Base-by-base conservation (phyloP, 2,888 invertebrate genomes). In the Hydroisotoma schaefferi region DNA sequence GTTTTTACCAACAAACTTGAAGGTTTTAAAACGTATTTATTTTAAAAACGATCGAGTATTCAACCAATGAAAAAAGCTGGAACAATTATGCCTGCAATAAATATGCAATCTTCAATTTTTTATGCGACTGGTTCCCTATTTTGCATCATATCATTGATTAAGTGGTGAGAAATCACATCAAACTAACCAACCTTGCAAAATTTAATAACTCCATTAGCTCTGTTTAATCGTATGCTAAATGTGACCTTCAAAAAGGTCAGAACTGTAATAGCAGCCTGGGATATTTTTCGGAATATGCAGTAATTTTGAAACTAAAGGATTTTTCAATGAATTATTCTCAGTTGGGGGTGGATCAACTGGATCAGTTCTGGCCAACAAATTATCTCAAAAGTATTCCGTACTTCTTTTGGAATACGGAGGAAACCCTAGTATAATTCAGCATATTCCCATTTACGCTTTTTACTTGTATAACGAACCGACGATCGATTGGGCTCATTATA, bases 321-420 rank as follows among this genome's bases (percentile, higher is more conserved):
- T 29, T 44, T 46, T 12, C 26, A 44, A n/a, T 18, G 20, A 33
- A 46, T 59, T 27, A n/a, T 22, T 27, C 12, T 8, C 40, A 64
- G 64, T 64, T 49, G 67, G 67, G 5, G 59, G 57, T 4, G 67
- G 67, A 1, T 67, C 67, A 15, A 29, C 64, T 4, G 67, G 67
- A 2, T 58, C 55, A n/a, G 59, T 62, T 3, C 27, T 67, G 15
- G 64, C 67, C 1, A 57, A 51, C 18, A 43, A 57, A 2, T 38
- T 67, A 27, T 67, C 67, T 27, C 53, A 64, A 27, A 26, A 54
- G 2, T 64, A 49, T 53, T 59, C 59, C 3, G 67, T 67, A 1
- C 37, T 67, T 3, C 53, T 67, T 10, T 25, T 63, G 40, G 63
- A 63, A 46, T 60, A 55, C 15, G 64, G 64, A 15, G 54, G 55